phyloP scores from a whole-genome alignment of 2,113 vertebrate species.

The Noturus placidus region DNA sequence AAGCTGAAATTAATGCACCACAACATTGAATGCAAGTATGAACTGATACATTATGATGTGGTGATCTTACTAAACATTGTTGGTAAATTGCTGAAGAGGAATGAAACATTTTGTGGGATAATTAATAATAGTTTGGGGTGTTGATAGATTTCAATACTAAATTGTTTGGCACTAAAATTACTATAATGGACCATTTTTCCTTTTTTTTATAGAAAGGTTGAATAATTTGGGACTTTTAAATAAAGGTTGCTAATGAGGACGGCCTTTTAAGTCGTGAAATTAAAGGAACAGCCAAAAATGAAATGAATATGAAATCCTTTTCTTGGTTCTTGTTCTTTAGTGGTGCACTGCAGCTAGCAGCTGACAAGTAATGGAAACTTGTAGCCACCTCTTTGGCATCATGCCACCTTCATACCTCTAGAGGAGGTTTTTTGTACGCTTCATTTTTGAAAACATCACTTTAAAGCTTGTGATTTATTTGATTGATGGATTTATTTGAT shows the following conservation, averaged over 20 bases:
- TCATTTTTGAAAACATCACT: not conserved
- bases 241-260: not conserved
- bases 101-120: not conserved
- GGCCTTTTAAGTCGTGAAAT: not conserved
- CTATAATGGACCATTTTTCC: not conserved
- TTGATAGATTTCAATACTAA: not conserved
- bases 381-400: not conserved
- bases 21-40: not conserved
- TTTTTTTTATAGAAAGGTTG: not conserved
- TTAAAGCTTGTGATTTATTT: not conserved
- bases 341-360: not conserved
- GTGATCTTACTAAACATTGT: not conserved
- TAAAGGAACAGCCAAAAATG: not conserved
- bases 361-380: not conserved
- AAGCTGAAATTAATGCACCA: not conserved
- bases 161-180: constrained; percentile 16
- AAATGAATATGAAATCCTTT: not conserved
- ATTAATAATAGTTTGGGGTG: no score
- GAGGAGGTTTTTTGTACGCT: not conserved
- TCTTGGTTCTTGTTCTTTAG: not conserved
- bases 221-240: not conserved
- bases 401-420: not conserved
- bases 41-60: not conserved
- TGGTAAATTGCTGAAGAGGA: not conserved
- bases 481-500: constrained; percentile 21